Base-by-base conservation (phyloP, 1,140 invertebrate species). In the Habropoda laboriosa region DNA sequence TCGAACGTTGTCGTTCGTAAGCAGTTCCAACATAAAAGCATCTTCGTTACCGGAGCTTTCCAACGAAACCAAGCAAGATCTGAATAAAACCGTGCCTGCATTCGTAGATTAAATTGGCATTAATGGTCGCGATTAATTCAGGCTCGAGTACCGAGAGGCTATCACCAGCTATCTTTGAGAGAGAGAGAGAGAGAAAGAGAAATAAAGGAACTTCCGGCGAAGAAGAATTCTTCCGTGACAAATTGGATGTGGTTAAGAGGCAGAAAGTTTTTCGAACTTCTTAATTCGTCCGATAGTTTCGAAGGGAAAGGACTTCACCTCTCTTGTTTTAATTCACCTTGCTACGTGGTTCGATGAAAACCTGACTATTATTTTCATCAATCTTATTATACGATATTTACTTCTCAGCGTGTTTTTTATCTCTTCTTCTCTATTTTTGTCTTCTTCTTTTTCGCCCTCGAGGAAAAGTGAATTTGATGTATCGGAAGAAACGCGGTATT, bases 111-210 rank as follows among this genome's bases (percentile, higher is more conserved):
- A 47, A 66, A 66, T 66, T 66, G 27, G 10, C 42, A 66, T 66
- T 66, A 66, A 66, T 66, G 18, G 18, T n/a, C 27, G 27, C 10
- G 42, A 66, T 32, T 66, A 47, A 66, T 66, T 66, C 27, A 13
- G 30, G 18, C 21, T 58, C 55, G 55, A 35, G 63, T 1, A 7
- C 10, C 60, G 13, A 16, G n/a, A 55, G 18, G n/a, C n/a, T n/a
- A 55, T 55, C 32, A 8, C 13, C 2, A 27, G 24, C 8, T 24
- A 35, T 51, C 5, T 21, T 40, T 10, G 3, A 18, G n/a, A 16
- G n/a, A 64, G 0, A 8, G 1, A 6, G n/a, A n/a, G n/a, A 32
- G 6, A 27, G 6, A 24, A 35, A 12, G 10, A 18, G 13, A 27
- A 10, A 24, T n/a, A 12, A 18, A 18, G 13, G 27, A 27, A 42